Evolutionary conservation across 2,888 invertebrate genomes (phyloP), one percentile per base, ranked within the genome.

Genomic region (Agriopis aurantiaria): DNA sequence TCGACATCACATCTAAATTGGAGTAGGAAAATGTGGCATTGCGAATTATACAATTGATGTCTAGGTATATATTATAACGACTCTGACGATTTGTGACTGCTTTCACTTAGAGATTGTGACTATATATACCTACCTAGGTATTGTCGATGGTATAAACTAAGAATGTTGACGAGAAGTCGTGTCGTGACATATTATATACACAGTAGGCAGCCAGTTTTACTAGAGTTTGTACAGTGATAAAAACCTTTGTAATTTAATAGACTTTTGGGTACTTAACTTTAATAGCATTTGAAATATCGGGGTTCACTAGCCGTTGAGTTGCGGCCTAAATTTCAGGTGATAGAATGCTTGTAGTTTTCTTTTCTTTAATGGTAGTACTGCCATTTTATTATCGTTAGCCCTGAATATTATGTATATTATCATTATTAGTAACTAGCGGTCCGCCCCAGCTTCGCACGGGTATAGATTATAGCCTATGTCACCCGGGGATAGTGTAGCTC

Each of bases 201-300:
- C 72, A 59, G 62, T 63, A 56, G 66, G 62, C 59, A 74, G 67
- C 71, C 46, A 33, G 23, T 58, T 71, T 67, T 40, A 67, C 68
- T 68, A 71, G 69, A 76, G 65, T 73, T 76, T 64, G 64, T 67
- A 69, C 71, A 71, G 69, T 70, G 75, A 77, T 75, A 75, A 75
- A 75, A 75, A 75, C 72, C 73, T 63, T 77, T 71, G 71, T 77
- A 70, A 74, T 75, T 74, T 73, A 75, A 75, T 73, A 77, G 68
- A 73, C 59, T 68, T 75, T 65, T 72, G 53, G 52, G 62, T 63
- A 71, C 62, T 69, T 70, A 23, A 59, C 62, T 69, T 70, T 14
- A 56, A 67, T 69, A 69, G 63, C 66, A 64, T 71, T 75, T 68
- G 70, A 66, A 70, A 70, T 59, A 58, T 66, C 23, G 49, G 40